Conservation (phyloP, 2,113 vertebrate species). For the Alaudala cheleensis region DNA sequence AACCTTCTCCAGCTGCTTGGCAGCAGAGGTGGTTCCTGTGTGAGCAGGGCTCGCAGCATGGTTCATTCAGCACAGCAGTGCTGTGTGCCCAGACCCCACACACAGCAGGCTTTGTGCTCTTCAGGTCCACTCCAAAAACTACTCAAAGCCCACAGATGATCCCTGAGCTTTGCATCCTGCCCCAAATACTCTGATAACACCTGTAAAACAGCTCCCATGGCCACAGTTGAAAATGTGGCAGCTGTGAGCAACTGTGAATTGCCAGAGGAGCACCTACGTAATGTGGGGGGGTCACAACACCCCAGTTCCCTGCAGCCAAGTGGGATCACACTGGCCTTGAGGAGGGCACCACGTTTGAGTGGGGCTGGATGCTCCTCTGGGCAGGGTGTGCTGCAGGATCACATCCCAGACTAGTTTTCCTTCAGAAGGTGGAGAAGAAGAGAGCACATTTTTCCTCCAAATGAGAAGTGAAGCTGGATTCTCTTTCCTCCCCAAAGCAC, state of each 20-base stretch:
- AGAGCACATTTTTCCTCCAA: background rate
- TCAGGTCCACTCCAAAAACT: background rate
- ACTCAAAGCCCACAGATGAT: background rate
- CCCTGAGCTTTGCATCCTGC: background rate
- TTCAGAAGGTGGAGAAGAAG: background rate
- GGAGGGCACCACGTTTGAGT: accelerated
- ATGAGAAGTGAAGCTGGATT: background rate
- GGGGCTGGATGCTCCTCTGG: background rate
- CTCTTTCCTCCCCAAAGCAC: background rate
- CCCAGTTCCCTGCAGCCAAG: background rate
- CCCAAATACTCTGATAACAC: background rate
- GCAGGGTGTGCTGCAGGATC: background rate
- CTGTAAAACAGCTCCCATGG: accelerated
- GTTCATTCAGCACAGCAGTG: background rate
- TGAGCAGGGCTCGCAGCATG: background rate
- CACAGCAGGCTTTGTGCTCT: background rate
- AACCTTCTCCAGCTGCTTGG: background rate
- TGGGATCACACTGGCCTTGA: background rate
- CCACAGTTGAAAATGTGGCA: accelerated
- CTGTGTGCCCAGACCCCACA: accelerated
- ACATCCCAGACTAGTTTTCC: background rate
- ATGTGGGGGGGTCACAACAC: background rate
- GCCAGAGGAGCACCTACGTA: background rate
- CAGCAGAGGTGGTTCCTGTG: background rate
- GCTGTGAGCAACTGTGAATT: background rate